These are phyloP conservation scores for Chesias legatella DNA, from an alignment of 2,888 invertebrate species.

Conservation along the genomic window DNA sequence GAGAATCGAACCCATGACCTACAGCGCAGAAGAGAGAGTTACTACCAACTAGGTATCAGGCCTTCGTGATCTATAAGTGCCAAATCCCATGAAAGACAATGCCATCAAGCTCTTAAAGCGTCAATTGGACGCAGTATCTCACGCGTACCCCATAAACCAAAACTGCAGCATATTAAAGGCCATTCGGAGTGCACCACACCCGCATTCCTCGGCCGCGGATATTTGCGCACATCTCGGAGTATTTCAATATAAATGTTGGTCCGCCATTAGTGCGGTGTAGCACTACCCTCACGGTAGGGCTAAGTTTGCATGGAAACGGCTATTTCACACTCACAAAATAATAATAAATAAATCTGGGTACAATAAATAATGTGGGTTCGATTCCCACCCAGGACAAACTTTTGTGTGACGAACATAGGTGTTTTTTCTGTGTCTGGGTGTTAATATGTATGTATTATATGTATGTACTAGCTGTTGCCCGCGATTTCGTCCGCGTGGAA, in stretches of 20 bases:
- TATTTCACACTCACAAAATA: not conserved
- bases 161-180: constrained; percentile 35
- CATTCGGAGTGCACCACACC: constrained; percentile 28
- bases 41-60: no score
- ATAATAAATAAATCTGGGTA: not conserved
- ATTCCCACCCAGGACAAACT: no score
- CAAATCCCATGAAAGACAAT: not conserved
- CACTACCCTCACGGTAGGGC: constrained; percentile 45
- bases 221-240: constrained; percentile 54
- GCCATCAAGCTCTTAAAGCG: not conserved
- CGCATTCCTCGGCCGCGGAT: constrained; percentile 31
- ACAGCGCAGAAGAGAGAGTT: no score
- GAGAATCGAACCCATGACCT: no score
- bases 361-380: no score
- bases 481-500: no score
- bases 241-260: constrained; percentile 73
- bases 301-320: constrained; percentile 38
- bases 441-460: no score
- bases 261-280: constrained; percentile 61
- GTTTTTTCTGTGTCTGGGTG: no score
- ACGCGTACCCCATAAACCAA: constrained; percentile 28
- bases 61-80: no score
- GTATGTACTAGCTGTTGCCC: no score
- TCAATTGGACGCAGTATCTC: constrained; percentile 8
- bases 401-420: no score